Percentiles rank a stretch among this genome's conserved stretches.
Evolutionary conservation across 2,113 vertebrate genomes (phyloP).

Genomic region (Formicarius rufipectus): DNA sequence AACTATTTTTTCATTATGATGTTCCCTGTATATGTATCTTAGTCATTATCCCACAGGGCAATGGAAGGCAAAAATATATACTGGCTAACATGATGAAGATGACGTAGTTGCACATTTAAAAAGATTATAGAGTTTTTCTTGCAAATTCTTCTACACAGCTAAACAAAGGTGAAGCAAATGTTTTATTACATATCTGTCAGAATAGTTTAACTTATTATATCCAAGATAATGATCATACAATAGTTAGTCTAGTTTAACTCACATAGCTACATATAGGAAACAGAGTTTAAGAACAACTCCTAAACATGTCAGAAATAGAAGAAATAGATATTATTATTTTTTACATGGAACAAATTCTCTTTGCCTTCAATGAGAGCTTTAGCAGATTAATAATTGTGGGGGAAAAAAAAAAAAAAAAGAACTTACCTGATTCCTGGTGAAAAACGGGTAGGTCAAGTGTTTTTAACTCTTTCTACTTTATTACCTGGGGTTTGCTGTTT

Average conservation of each 20-base stretch:
- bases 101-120: neutral
- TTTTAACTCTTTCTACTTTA: neutral
- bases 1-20: neutral
- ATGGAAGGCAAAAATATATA: neutral
- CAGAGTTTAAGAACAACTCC: neutral
- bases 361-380: neutral
- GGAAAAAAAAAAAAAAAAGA: neutral
- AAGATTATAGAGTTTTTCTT: neutral
- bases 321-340: neutral
- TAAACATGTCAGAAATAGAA: neutral
- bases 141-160: neutral
- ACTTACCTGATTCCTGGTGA: neutral
- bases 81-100: neutral
- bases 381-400: neutral
- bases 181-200: neutral
- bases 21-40: neutral
- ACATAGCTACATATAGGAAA: neutral
- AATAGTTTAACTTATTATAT: neutral
- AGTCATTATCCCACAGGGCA: neutral
- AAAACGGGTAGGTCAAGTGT: neutral
- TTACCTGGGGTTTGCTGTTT: neutral
- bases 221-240: neutral
- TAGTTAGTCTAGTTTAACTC: too few relatives aligned
- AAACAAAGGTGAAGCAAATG: neutral
- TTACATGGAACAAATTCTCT: neutral